Base-by-base conservation (phyloP, 2,113 vertebrate species). In the Orycteropus afer region DNA sequence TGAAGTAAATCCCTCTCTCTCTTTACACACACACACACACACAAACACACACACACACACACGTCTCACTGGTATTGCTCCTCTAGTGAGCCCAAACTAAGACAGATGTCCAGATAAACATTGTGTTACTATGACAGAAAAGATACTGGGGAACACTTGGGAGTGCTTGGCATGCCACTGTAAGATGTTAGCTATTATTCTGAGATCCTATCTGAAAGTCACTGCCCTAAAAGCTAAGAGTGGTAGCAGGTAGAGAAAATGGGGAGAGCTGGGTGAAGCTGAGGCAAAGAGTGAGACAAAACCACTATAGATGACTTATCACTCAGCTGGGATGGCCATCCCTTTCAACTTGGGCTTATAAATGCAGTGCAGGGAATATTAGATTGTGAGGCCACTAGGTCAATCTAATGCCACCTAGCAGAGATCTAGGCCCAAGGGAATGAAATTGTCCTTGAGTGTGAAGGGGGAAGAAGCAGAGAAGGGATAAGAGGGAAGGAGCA, bases 231-330 rank as follows among this genome's bases (percentile, higher is more conserved):
- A 90, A 17, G 23, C 45, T 90, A 59, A 90, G 37, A 77, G 47
- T 94, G 67, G 13, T 42, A 57, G 37, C 49, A 81, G 77, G 37
- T 45, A 93, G 18, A 83, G 18, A 89, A 86, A 95, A 89, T 80
- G 32, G 49, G 34, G 51, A 69, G 34, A 82, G 27, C 29, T 61
- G 7, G 45, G 42, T 90, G 13, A 13, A 76, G 45, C 13, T 76
- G 59, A 97, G 73, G 78, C 61, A 82, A 89, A 86, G 22, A 90
- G 1, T 37, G 40, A 95, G 61, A 63, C 40, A 89, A 96, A 93
- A 82, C 27, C n/a, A 25, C 22, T 34, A 65, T 7, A 71, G 42
- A 9, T 74, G n/a, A 88, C n/a, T 90, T 90, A 83, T 20, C 15
- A 80, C 45, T 47, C n/a, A 89, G 81, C 49, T 87, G 18, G 47